These are phyloP conservation scores for Chrysopa pallens DNA, from an alignment of 1,140 invertebrate species.

Conservation along the genomic window DNA sequence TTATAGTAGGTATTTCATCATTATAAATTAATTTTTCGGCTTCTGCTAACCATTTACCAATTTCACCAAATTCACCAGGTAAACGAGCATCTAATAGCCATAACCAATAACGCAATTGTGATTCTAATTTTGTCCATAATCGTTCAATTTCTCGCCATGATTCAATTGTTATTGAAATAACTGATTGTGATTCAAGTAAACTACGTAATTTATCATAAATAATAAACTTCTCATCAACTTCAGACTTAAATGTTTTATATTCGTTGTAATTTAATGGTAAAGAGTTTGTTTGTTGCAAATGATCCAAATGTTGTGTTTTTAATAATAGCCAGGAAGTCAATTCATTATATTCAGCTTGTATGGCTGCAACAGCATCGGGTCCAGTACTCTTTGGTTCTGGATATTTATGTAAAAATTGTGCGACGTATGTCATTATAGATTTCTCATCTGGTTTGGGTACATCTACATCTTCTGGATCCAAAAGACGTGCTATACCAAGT, in stretches of 20 bases:
- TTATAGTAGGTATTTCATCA: conserved; percentile 59
- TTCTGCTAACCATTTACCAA: conserved; percentile 77
- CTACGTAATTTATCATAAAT: conserved; percentile 53
- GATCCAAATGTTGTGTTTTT: conserved; percentile 49
- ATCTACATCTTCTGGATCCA: conserved; percentile 95
- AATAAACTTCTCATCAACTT: conserved; percentile 45
- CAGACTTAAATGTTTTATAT: conserved; percentile 47
- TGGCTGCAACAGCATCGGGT: conserved; percentile 47
- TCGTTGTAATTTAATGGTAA: conserved; percentile 47
- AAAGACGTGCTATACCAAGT: conserved; percentile 77
- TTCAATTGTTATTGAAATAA: conserved; percentile 58
- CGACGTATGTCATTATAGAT: conserved; percentile 99
- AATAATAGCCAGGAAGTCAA: conserved; percentile 65
- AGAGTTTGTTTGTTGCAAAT: conserved; percentile 42
- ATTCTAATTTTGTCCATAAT: conserved; percentile 58
- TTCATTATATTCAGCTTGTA: conserved; percentile 63
- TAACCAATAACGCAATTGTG: conserved; percentile 64
- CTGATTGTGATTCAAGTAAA: conserved; percentile 56
- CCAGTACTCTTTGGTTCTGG: conserved; percentile 56
- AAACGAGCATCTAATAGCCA: conserved; percentile 68
- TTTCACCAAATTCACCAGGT: conserved; percentile 62
- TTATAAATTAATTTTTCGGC: conserved; percentile 70
- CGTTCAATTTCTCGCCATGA: conserved; percentile 59
- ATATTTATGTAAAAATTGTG: conserved; percentile 94
- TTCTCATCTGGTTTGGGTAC: conserved; percentile 94